Base-by-base conservation (phyloP, 2,888 invertebrate genomes). In the Cheilosia urbana region DNA sequence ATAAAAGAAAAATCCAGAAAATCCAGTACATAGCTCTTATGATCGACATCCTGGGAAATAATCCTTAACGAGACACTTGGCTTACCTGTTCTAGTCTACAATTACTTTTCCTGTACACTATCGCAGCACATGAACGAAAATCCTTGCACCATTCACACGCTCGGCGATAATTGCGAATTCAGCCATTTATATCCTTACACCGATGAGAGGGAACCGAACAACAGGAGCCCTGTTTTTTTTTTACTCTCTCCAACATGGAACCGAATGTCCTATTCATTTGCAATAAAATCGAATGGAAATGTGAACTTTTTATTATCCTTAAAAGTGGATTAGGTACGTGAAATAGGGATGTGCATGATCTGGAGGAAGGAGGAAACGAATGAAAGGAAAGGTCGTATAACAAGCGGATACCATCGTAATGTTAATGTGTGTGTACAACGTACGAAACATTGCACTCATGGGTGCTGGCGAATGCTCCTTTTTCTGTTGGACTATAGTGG, bases 221-320 rank as follows among this genome's bases (percentile, higher is more conserved):
- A 19, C 2, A 37, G 13, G 24, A 55, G 37, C 42, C 58, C 21
- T 40, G 27, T 40, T 24, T 24, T 51, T 24, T 4, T 24, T 19
- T 37, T 1, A 42, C 37, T 21, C 7, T 30, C 27, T 34, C 11
- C 34, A 11, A 55, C 24, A 60, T 58, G 37, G 49, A 68, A 66
- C 66, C 68, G 68, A 79, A 83, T 83, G 79, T 79, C 73, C 83
- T 69, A 78, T 83, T 83, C 83, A 83, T 83, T 83, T 83, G 83
- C 79, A 83, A 83, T 83, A 83, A 83, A 83, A 83, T 83, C 73
- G 83, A 79, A 83, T 83, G 78, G 79, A 79, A 83, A 79, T 79
- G 83, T 68, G 68, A 73, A 73, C 63, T 79, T 83, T 62, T 83
- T 83, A 78, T 57, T 65, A 72, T 83, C 72, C 66, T 78, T 78